A percentile compares a stretch with the other conserved stretches of the same genome.
Conservation (phyloP, 2,113 vertebrate genomes). For the Tachysurus vachellii region DNA sequence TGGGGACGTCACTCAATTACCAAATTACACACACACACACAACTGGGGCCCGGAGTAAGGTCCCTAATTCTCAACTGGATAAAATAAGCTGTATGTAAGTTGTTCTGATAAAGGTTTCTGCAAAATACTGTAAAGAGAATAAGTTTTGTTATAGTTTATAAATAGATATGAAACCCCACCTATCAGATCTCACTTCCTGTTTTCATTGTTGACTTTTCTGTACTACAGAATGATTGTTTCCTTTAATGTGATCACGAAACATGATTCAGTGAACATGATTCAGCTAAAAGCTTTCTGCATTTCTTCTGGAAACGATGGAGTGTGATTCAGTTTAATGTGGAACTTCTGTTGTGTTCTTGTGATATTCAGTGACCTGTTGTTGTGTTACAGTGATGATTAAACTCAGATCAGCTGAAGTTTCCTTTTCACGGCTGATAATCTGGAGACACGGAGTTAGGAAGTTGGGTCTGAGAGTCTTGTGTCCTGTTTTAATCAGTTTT, state of each 20-base stretch:
- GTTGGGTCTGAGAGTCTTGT: neutral
- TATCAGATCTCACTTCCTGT: constrained; percentile 15
- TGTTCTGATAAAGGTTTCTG: neutral
- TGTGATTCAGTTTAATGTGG: neutral
- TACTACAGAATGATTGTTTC: constrained; percentile 29
- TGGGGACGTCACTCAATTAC: constrained; percentile 33
- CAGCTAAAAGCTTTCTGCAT: neutral
- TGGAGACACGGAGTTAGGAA: neutral
- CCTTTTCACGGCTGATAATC: too few relatives aligned
- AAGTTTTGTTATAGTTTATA: neutral
- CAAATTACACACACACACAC: neutral
- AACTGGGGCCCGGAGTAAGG: neutral
- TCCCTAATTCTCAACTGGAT: too few relatives aligned
- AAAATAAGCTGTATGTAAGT: too few relatives aligned
- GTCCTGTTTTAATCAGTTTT: neutral
- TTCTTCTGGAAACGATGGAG: neutral
- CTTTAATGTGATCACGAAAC: neutral
- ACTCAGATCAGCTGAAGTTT: neutral
- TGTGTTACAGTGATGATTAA: neutral
- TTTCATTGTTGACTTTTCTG: constrained; percentile 22
- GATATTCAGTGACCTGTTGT: neutral
- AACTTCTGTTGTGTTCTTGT: neutral
- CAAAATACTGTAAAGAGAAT: neutral
- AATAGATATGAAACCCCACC: constrained; percentile 10
- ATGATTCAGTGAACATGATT: neutral